Conservation (phyloP, 2,888 invertebrate species). For the Azorinus chamasolen region DNA sequence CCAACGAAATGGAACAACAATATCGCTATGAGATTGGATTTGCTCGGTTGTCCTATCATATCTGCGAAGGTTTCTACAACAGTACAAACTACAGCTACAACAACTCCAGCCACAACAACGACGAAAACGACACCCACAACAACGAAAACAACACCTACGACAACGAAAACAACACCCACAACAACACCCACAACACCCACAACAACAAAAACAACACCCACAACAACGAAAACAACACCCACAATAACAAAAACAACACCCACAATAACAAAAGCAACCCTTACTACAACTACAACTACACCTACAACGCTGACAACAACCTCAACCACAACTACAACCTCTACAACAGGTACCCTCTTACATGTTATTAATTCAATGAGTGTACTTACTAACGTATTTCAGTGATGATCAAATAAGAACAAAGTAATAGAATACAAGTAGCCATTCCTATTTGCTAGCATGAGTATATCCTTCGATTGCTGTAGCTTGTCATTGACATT, state of each 20-base stretch:
- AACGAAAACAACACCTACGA: neutral
- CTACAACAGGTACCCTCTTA: constrained; percentile 7
- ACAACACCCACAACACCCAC: neutral
- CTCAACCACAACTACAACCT: neutral
- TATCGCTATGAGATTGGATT: constrained; percentile 68
- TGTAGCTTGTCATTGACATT: no score
- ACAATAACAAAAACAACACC: neutral
- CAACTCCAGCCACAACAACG: neutral
- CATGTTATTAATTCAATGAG: no score
- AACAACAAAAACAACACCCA: neutral
- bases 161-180: neutral
- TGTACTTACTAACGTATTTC: no score
- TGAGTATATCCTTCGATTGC: no score
- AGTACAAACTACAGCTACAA: neutral
- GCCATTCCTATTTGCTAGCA: no score
- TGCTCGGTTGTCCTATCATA: constrained; percentile 72
- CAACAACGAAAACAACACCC: neutral
- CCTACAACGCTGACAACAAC: neutral
- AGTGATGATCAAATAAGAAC: no score
- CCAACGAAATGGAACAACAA: constrained; percentile 66
- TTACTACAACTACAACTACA: constrained; percentile 4
- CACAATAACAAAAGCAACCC: neutral
- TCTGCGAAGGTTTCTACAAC: neutral
- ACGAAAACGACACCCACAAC: neutral
- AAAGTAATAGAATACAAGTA: no score